These are phyloP conservation scores for Ascaphus truei DNA, from an alignment of 2,113 vertebrate species.

Conservation along the genomic window DNA sequence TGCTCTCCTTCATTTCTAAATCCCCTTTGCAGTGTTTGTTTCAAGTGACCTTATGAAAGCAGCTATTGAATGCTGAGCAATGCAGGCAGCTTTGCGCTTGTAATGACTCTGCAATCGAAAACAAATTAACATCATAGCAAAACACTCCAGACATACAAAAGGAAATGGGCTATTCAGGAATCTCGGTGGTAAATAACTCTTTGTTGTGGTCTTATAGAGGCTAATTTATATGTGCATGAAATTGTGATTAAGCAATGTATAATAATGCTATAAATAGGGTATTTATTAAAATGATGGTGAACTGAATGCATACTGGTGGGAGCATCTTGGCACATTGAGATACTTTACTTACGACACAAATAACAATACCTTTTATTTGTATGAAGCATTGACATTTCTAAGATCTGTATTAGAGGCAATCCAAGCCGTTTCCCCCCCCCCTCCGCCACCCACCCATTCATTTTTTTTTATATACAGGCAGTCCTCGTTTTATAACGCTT, in stretches of 20 bases:
- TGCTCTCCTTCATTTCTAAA: neutral
- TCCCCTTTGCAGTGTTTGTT: neutral
- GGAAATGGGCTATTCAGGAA: neutral
- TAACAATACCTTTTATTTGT: too few species aligned
- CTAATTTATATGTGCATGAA: neutral
- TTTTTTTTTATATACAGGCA: too few species aligned
- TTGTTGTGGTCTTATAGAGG: neutral
- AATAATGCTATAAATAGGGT: neutral
- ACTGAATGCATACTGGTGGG: neutral
- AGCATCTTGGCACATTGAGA: too few species aligned
- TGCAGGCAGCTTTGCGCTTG: neutral
- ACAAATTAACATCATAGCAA: neutral
- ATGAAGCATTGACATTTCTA: too few species aligned
- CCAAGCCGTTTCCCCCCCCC: too few species aligned
- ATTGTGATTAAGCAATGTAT: neutral
- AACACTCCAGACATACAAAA: neutral
- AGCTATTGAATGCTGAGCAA: neutral
- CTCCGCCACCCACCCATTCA: too few species aligned
- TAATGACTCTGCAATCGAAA: constrained; percentile 2
- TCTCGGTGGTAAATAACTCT: neutral
- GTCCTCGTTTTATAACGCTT: too few species aligned
- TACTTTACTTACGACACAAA: too few species aligned
- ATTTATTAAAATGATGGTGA: neutral
- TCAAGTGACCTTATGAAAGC: neutral
- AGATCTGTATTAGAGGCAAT: too few species aligned